Evolutionary conservation across 2,797 vertebrate genomes (phyloP).

Genomic region (Discoglossus pictus): DNA sequence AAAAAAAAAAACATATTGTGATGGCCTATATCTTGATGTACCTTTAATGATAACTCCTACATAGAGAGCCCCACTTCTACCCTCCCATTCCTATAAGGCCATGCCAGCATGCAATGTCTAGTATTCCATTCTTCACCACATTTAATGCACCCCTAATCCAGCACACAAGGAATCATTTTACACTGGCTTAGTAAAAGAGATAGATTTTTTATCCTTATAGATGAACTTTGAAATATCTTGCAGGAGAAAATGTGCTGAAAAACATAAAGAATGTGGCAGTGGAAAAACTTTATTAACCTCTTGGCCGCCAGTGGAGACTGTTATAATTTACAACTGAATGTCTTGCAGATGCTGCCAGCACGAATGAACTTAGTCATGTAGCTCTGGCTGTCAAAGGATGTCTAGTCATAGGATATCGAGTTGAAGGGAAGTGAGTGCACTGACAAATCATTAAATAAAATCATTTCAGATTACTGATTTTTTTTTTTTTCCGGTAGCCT

Average conservation of each 20-base stretch:
- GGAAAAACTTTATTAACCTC: slow-evolving; percentile 42
- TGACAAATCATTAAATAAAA: slow-evolving; percentile 27
- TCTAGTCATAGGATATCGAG: slow-evolving; percentile 34
- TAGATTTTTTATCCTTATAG: slow-evolving; percentile 47
- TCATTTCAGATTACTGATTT: slow-evolving; percentile 11
- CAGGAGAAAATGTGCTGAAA: slow-evolving; percentile 34
- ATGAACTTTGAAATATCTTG: slow-evolving; percentile 49
- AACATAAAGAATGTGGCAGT: slow-evolving; percentile 41
- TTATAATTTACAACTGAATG: slow-evolving; percentile 45
- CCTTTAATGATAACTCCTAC: too few relatives aligned
- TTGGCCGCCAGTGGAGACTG: slow-evolving; percentile 40
- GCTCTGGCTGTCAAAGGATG: slow-evolving; percentile 23
- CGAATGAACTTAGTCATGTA: slow-evolving; percentile 21
- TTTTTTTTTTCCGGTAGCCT: neutral
- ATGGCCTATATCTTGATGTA: too few relatives aligned
- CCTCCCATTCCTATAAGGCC: slow-evolving; percentile 7
- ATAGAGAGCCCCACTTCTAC: too few relatives aligned
- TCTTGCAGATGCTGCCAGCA: slow-evolving; percentile 33
- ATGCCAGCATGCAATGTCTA: slow-evolving; percentile 24
- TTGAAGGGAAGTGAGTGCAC: slow-evolving; percentile 26
- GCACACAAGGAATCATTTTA: slow-evolving; percentile 51
- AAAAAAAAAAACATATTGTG: too few relatives aligned
- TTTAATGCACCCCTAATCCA: slow-evolving; percentile 30
- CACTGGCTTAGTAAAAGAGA: slow-evolving; percentile 43
- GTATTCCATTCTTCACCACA: slow-evolving; percentile 16